phyloP scores from a whole-genome alignment of 2,113 vertebrate genomes.

The Oreochromis niloticus region DNA sequence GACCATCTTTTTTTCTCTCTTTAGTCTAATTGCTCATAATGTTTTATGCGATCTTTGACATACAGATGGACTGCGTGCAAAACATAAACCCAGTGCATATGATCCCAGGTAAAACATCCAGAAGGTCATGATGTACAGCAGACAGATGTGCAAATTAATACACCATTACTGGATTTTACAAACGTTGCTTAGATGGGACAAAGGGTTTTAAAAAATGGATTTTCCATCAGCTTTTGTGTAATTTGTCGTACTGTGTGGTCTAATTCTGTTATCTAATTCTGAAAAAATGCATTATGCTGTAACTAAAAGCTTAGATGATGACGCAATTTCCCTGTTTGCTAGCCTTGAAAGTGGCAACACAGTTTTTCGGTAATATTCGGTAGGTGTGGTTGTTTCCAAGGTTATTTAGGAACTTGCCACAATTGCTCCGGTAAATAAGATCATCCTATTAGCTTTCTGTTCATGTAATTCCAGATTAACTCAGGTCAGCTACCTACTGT shows the following conservation, averaged over 20 bases:
- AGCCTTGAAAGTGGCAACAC: neutral
- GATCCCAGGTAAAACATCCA: neutral
- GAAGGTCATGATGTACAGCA: neutral
- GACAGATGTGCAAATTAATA: constrained; percentile 13
- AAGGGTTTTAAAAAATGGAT: neutral
- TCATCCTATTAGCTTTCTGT: neutral
- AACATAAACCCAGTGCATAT: neutral
- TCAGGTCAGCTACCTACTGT: neutral
- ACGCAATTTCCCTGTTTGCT: neutral
- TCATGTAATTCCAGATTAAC: neutral
- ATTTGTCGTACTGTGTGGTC: neutral
- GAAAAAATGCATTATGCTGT: neutral
- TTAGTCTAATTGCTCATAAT: neutral
- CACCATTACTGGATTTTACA: neutral
- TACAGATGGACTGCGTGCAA: neutral
- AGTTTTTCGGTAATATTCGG: neutral
- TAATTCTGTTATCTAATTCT: constrained; percentile 11
- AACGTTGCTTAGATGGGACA: neutral
- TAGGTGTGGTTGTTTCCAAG: neutral
- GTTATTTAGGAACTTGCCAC: neutral
- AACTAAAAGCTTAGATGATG: neutral
- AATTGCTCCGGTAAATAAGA: neutral
- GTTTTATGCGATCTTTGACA: constrained; percentile 1
- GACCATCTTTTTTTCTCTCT: neutral
- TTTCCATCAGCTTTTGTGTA: neutral